Evolutionary conservation across 2,113 vertebrate genomes (phyloP).

Genomic region (Acinonyx jubatus): DNA sequence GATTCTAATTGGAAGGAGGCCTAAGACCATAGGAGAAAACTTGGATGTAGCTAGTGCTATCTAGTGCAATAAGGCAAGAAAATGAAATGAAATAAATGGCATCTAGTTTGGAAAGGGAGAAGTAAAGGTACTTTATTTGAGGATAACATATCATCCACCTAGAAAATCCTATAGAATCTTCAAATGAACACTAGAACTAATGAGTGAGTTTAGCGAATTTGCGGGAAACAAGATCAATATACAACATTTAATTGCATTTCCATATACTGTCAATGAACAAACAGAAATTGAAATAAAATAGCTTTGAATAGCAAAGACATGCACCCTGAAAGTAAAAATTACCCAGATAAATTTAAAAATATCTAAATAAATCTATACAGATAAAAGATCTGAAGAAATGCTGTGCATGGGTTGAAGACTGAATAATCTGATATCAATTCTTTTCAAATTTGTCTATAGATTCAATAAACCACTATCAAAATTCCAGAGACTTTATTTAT

Average conservation of each 20-base stretch:
- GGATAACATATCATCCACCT: background rate
- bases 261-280: background rate
- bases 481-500: background rate
- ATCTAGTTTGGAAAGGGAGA: background rate
- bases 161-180: background rate
- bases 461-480: background rate
- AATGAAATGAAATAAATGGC: background rate
- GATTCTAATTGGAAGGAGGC: background rate
- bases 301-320: background rate
- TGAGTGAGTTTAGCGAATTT: background rate
- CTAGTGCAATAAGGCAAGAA: background rate
- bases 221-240: background rate
- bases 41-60: background rate
- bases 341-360: background rate
- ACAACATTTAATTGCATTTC: background rate
- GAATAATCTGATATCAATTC: background rate
- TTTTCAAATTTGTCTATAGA: background rate
- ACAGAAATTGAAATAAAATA: background rate
- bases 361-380: background rate
- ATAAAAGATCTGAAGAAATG: background rate
- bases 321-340: background rate
- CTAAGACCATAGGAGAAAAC: background rate
- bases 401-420: background rate
- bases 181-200: background rate
- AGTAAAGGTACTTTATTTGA: background rate